phyloP scores from a whole-genome alignment of 2,797 vertebrate genomes.

The Periophthalmus magnuspinnatus region DNA sequence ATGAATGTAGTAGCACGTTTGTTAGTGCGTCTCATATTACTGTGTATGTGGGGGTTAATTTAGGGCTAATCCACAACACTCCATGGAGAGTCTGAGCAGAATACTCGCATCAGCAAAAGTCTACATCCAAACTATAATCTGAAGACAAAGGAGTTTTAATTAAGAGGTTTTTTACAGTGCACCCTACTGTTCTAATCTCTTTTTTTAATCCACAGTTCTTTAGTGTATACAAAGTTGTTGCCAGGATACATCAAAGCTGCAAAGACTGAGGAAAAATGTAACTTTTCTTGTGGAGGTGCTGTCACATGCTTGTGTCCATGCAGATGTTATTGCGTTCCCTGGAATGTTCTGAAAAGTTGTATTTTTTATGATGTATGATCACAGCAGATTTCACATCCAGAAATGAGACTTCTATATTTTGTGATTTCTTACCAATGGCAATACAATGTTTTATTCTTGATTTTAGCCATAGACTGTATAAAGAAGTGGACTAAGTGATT shows the following conservation, averaged over 20 bases:
- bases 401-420: too few relatives aligned
- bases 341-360: background rate
- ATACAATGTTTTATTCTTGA: too few relatives aligned
- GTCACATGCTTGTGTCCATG: background rate
- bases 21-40: conserved; percentile 9
- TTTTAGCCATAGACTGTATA: too few relatives aligned
- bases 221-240: conserved; percentile 15
- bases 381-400: too few relatives aligned
- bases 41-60: conserved; percentile 44
- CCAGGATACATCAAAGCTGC: background rate
- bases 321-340: background rate
- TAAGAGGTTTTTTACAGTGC: conserved; percentile 32
- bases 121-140: conserved; percentile 49
- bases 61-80: conserved; percentile 56
- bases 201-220: conserved; percentile 8
- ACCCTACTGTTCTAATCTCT: conserved; percentile 27
- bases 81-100: conserved; percentile 35
- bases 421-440: too few relatives aligned
- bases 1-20: conserved; percentile 14
- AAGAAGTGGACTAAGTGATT: too few relatives aligned
- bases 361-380: too few relatives aligned
- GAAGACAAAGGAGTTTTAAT: conserved; percentile 51
- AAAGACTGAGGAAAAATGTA: background rate
- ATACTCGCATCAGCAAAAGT: conserved; percentile 40
- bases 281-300: background rate